Evolutionary conservation across 2,113 vertebrate genomes (phyloP).

Genomic region (Morone saxatilis): DNA sequence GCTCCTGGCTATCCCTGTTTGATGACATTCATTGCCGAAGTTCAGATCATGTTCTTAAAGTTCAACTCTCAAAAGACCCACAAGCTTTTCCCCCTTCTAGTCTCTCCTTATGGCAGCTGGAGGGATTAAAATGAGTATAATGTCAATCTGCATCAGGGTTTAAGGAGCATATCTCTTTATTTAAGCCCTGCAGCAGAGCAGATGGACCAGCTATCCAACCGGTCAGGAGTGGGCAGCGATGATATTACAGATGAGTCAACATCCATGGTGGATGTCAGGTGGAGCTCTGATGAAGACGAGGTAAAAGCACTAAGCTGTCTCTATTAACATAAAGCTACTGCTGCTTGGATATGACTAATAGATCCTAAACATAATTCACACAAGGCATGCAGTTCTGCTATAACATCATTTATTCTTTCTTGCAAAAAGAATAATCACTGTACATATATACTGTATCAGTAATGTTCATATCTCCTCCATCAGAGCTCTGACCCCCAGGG

Average conservation of each 20-base stretch:
- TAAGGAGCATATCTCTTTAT: background rate
- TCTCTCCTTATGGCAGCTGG: too few species aligned
- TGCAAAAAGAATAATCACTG: background rate
- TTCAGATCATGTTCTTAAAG: constrained; percentile 5
- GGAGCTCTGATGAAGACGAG: constrained; percentile 73
- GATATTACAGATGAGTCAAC: constrained; percentile 67
- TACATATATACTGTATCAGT: background rate
- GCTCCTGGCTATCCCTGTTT: constrained; percentile 9
- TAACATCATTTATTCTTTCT: background rate
- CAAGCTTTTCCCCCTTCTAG: background rate
- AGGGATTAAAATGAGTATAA: background rate
- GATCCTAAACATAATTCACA: background rate
- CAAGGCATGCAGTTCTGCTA: background rate
- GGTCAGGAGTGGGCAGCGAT: constrained; percentile 60
- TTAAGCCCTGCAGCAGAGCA: constrained; percentile 38
- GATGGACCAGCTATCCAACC: constrained; percentile 73
- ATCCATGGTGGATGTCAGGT: constrained; percentile 59
- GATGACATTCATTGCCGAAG: constrained; percentile 7
- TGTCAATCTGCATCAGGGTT: background rate
- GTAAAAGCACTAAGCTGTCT: constrained; percentile 36
- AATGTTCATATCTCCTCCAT: background rate
- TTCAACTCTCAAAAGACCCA: background rate
- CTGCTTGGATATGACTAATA: background rate
- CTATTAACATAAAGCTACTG: background rate
- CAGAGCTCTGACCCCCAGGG: constrained; percentile 70